Base-by-base conservation (phyloP, 2,888 invertebrate genomes). In the Cryptus armator region DNA sequence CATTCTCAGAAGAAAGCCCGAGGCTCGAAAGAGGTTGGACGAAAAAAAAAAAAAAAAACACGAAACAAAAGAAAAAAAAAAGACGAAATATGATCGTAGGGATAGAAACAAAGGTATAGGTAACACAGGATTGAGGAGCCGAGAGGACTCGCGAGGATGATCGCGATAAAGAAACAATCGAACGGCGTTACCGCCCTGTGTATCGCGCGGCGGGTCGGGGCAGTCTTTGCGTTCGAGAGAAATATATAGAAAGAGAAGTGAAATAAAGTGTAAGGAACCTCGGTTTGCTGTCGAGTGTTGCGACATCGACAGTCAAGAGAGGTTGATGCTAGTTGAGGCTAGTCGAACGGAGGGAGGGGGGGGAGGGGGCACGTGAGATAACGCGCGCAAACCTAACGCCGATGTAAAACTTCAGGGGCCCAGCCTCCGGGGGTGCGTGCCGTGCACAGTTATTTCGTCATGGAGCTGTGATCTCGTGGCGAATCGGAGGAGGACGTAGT, bases 151-250 rank as follows among this genome's bases (percentile, higher is more conserved):
- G 37, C 88, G 89, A 89, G 90, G 90, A 91, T 89, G 91, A 92
- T 92, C 92, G 91, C 92, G 92, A 92, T 92, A 92, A 92, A 91
- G 92, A 92, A 92, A 92, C 92, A 92, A 92, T 92, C 92, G 92
- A 92, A 92, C 90, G 81, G 86, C 81, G 86, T 86, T 82, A 87
- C 86, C 87, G 87, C 86, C 85, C 87, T 84, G 74, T 66, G 56
- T 67, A 75, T 75, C 70, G 67, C 70, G 67, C 78, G 67, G 29
- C 62, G 76, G 77, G 67, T 19, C 62, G 76, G 77, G 80, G 71
- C 70, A 56, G 44, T 43, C 77, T 59, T 81, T 74, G 74, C 81
- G 78, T 78, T 74, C 74, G 56, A 48, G 19, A 64, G 43, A 70
- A 68, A 62, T 51, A 64, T 32, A 51, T 32, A 48, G 16, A 16